Conservation (phyloP, 2,888 invertebrate genomes). For the Galeopsomyia nigrocyanea region DNA sequence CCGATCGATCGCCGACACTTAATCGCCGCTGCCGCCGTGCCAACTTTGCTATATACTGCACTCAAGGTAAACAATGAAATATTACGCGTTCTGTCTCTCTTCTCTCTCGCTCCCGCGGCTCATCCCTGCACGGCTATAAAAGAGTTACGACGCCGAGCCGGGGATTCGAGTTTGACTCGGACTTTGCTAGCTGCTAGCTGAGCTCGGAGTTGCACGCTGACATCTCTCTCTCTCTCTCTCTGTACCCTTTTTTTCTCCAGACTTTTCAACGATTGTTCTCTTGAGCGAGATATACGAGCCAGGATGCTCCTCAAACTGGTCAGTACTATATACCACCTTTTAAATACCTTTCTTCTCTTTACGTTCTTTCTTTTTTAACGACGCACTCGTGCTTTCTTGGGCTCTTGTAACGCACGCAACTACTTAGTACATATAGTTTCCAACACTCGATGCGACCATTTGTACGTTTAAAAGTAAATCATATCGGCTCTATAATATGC, state of each 20-base stretch:
- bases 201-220: not conserved
- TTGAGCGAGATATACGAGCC: not conserved
- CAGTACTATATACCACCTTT: constrained; percentile 1
- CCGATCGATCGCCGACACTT: constrained; percentile 12
- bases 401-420: too few relatives aligned
- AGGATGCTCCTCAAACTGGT: constrained; percentile 35
- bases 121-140: constrained; percentile 34
- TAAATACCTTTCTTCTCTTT: too few relatives aligned
- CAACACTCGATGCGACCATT: too few relatives aligned
- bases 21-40: not conserved
- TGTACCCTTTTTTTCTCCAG: too few relatives aligned
- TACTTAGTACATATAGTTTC: too few relatives aligned
- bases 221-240: too few relatives aligned
- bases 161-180: constrained; percentile 19
- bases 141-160: not conserved
- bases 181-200: constrained; percentile 2
- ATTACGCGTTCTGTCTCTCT: constrained; percentile 7
- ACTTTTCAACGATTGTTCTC: not conserved
- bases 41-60: not conserved
- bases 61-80: constrained; percentile 35
- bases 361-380: too few relatives aligned
- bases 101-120: not conserved
- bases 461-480: too few relatives aligned
- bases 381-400: too few relatives aligned
- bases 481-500: too few relatives aligned